Percentiles rank a stretch among this genome's conserved stretches.
phyloP scores from a whole-genome alignment of 2,797 vertebrate genomes.

The Esox lucius region DNA sequence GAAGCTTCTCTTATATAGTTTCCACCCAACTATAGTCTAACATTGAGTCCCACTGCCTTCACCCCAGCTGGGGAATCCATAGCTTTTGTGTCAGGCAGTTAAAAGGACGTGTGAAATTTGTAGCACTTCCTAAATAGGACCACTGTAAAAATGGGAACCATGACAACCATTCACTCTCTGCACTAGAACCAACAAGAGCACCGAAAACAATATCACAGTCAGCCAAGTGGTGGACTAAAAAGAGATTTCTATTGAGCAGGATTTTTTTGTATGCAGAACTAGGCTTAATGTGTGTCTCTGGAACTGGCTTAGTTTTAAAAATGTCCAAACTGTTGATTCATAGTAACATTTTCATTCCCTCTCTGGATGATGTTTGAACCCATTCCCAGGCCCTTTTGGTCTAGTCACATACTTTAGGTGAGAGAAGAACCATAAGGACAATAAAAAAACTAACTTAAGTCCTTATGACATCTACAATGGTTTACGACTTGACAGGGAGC shows the following conservation, averaged over 20 bases:
- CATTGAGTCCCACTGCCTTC: neutral
- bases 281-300: too few relatives aligned
- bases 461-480: neutral
- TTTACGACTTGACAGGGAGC: conserved; percentile 3
- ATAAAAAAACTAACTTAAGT: neutral
- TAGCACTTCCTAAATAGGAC: conserved; percentile 25
- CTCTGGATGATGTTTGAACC: neutral
- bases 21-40: neutral
- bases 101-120: conserved; percentile 20
- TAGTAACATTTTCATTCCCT: conserved; percentile 1
- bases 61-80: neutral
- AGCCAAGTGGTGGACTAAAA: too few relatives aligned
- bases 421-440: neutral
- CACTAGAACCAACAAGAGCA: conserved; percentile 17
- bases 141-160: conserved; percentile 25
- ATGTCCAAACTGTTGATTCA: conserved; percentile 6
- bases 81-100: conserved; percentile 14
- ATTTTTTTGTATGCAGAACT: too few relatives aligned
- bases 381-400: neutral
- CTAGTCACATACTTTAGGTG: neutral
- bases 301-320: conserved; percentile 9
- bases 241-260: too few relatives aligned
- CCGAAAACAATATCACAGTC: conserved; percentile 8
- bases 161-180: conserved; percentile 43
- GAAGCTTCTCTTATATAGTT: neutral